Base-by-base conservation (phyloP, 2,888 invertebrate genomes). In the Zaprionus obscuricornis region DNA sequence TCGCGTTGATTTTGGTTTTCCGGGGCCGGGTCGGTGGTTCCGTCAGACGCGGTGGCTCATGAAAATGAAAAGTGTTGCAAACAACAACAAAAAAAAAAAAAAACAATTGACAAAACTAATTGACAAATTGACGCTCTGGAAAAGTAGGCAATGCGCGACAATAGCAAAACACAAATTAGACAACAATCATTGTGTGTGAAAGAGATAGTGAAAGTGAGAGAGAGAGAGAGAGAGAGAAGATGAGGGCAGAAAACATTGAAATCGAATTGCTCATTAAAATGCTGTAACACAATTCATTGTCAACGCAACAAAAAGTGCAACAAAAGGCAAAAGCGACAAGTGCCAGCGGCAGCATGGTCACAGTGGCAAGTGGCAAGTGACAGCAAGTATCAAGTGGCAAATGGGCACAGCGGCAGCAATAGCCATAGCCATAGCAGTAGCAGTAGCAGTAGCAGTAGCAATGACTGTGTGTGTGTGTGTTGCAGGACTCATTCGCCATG, bases 191-290 rank as follows among this genome's bases (percentile, higher is more conserved):
- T n/a, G n/a, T n/a, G n/a, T n/a, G n/a, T n/a, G n/a, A n/a, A n/a
- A n/a, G n/a, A n/a, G 31, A 10, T 20, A 24, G 33, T 22, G 4
- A 1, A 6, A 1, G 4, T 3, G 18, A 2, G n/a, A 7, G 1
- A 5, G 18, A n/a, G 1, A 11, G 4, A 0, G 2, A 5, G 16
- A 8, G 14, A 5, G 13, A 18, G 1, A 8, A 31, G 3, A 14
- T 2, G 17, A 3, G 27, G 11, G 31, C 26, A n/a, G 14, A 13
- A 22, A 1, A 50, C 55, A 49, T 6, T 51, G 56, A 85, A 87
- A 87, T 87, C 87, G 78, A 85, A 81, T 22, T 78, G 83, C 81
- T 84, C 87, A 86, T 87, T 85, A 87, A 85, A 83, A 75, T 70
- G 65, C 64, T 55, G 60, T 34, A 63, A 46, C 16, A 40, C 33